phyloP scores from a whole-genome alignment of 2,113 vertebrate genomes.

The Bombycilla garrulus region DNA sequence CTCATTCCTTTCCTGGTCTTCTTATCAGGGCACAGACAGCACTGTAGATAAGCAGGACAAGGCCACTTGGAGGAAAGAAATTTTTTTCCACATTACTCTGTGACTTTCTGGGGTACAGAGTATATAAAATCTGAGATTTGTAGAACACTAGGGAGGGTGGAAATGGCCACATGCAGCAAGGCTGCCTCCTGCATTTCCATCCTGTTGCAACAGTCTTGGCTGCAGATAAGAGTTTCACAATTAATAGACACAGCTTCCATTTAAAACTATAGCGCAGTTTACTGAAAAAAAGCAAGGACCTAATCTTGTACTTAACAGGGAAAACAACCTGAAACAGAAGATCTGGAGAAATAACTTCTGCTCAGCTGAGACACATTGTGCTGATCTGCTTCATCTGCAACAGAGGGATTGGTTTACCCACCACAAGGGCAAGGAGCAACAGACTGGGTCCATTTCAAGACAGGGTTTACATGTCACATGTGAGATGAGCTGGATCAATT shows the following conservation, averaged over 20 bases:
- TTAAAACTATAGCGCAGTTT: background rate
- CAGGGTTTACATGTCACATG: background rate
- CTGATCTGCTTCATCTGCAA: background rate
- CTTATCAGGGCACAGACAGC: background rate
- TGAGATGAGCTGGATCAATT: background rate
- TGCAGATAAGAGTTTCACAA: background rate
- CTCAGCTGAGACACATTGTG: background rate
- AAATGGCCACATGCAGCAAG: background rate
- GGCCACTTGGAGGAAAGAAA: background rate
- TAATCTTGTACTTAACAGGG: background rate
- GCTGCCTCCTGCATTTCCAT: background rate
- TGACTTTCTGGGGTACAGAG: background rate
- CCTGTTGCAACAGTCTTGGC: background rate
- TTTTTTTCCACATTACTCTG: background rate
- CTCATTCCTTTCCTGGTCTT: background rate
- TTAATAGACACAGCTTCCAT: background rate
- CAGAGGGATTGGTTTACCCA: background rate
- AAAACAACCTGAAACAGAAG: background rate
- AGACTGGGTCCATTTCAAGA: background rate
- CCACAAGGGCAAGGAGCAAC: background rate
- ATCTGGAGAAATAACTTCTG: background rate
- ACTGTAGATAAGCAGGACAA: background rate
- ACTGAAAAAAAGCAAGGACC: background rate
- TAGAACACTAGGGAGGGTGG: background rate
- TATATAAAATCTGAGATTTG: background rate